Base-by-base conservation (phyloP, 2,888 invertebrate genomes). In the Chrysodeixis includens region DNA sequence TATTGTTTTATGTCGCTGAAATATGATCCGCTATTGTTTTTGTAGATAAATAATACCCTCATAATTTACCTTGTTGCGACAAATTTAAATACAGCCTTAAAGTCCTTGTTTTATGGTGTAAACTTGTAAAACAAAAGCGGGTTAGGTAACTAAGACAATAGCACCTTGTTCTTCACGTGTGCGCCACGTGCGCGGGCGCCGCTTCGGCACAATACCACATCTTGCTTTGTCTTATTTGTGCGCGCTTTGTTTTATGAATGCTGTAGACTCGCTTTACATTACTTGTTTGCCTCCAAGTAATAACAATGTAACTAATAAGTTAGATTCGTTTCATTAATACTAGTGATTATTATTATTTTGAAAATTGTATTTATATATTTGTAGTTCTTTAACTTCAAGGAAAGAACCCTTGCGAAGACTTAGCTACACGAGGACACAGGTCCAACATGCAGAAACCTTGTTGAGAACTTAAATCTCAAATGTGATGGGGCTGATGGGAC, bases 81-180 rank as follows among this genome's bases (percentile, higher is more conserved):
- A 62, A 49, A 12, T 20, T 10, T 55, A 1, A 58, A 14, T 46
- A 30, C 10, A 30, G 52, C 58, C 56, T 30, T 67, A 70, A 9
- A 0, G 0, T 0, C 4, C 2, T 14, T 0, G 0, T 0, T 5
- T 51, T 76, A 78, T 58, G 56, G 70, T 65, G 56, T 56, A 66
- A 58, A 67, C 56, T 76, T 9, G 49, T 32, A 12, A n/a, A 22
- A 69, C 69, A 58, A 32, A 58, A 66, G 70, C 73, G 32, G 1
- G 78, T 82, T 69, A 73, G 62, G 63, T 75, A 73, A 74, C 30
- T n/a, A 64, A 86, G 85, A 91, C 89, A 92, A 91, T 88, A 80
- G 83, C 84, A 88, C 89, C 88, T 88, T 81, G 82, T 80, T 4
- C 58, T 71, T 69, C 88, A 89, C 91, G 90, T 90, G 90, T 83